Evolutionary conservation across 2,113 vertebrate genomes (phyloP).

Genomic region (Castor canadensis): DNA sequence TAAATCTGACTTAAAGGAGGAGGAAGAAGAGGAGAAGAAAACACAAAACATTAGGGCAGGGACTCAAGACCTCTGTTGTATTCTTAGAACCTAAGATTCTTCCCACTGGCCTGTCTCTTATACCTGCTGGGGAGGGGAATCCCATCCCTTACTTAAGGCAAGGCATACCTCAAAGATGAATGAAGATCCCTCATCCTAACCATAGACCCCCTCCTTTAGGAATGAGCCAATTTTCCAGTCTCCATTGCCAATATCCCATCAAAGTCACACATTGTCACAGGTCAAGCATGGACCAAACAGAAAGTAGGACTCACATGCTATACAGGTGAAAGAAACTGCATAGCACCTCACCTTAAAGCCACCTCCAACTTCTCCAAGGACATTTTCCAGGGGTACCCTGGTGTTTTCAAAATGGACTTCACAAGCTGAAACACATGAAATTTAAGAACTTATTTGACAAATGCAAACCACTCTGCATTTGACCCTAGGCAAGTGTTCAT

Average conservation of each 20-base stretch:
- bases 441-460: background rate
- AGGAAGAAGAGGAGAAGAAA: background rate
- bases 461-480: background rate
- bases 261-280: background rate
- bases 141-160: rapidly evolving
- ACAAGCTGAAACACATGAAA: constrained; percentile 86
- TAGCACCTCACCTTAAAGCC: constrained; percentile 93
- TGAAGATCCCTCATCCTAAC: background rate
- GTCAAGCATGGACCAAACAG: background rate
- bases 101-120: background rate
- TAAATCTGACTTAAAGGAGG: background rate
- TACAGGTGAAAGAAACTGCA: too few species aligned
- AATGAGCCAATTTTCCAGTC: too few species aligned
- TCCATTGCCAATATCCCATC: background rate
- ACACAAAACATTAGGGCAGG: background rate
- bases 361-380: constrained; percentile 95
- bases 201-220: background rate
- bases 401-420: constrained; percentile 96
- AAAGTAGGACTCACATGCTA: background rate
- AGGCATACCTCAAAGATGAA: background rate
- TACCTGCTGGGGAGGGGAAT: rapidly evolving
- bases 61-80: background rate
- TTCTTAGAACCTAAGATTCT: background rate
- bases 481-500: background rate
- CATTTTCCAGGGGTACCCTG: constrained; percentile 94